Evolutionary conservation across 2,113 vertebrate genomes (phyloP), one percentile per base, ranked within the genome.

Genomic region (Pluvianellus socialis): DNA sequence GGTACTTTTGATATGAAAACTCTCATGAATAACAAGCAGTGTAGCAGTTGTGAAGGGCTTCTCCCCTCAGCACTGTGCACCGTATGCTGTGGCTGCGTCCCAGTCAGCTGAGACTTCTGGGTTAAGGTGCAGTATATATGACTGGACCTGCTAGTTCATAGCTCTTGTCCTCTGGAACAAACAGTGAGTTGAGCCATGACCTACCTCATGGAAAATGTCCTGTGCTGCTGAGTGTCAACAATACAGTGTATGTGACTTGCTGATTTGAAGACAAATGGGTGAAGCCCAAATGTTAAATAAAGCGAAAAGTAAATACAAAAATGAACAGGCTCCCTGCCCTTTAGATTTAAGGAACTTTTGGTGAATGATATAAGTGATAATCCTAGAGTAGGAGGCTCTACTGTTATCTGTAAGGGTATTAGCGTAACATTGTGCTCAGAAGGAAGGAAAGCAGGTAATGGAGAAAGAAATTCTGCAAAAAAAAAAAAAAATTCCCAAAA

Each of bases 231-330:
- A 53, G 47, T 79, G 70, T 10, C 77, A 88, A 14, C 52, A 75
- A 14, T n/a, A 53, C 42, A 72, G 40, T 28, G 5, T 47, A 12
- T 2, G 1, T 71, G 17, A 79, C 66, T 85, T 76, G 81, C 49
- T 82, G 53, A 53, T 72, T 63, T 88, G 70, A 79, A 88, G 71
- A 40, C 81, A 95, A 94, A 86, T 16, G 82, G 42, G 58, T 68
- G 47, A 75, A 93, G 42, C 67, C 71, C 18, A 17, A 30, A 72
- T 27, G n/a, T 77, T 91, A 96, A 95, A 91, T 62, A 84, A 90
- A 90, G 53, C 28, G 55, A 75, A 82, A 90, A 73, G 58, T 35
- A 92, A 90, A 88, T 32, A 68, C 7, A 55, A 59, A 89, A 72
- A n/a, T 71, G 21, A 89, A 33, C 44, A 59, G 27, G 11, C 14